Evolutionary conservation across 2,888 invertebrate species (phyloP), one percentile per base, ranked within the genome.

Genomic region (Aelia acuminata): DNA sequence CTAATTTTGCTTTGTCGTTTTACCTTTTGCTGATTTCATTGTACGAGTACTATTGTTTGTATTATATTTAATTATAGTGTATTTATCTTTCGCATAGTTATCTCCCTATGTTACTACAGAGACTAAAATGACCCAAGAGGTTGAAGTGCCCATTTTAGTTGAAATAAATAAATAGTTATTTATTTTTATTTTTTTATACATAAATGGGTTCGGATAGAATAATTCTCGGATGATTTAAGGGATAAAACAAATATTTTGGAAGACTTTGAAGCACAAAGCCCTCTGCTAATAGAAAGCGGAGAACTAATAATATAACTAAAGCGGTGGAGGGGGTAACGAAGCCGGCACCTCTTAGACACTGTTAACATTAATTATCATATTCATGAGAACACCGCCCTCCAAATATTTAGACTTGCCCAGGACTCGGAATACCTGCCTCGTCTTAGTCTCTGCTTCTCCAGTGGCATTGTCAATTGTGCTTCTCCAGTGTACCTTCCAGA

Each of bases 321-420:
- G 43, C 80, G 80, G 39, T 20, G 75, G 43, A 80, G 75, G 80
- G 43, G 80, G 18, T 80, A 80, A 80, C 80, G 80, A 80, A 80
- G 39, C 22, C 43, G 8, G 18, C 31, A 63, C 63, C 63, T 63
- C 63, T 63, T 80, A 80, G 80, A n/a, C 80, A 10, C 80, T 43
- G 80, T 80, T 80, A 80, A 80, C 80, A 80, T 43, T 80, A 80
- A 80, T 80, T 80, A 80, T 43, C 80, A 80, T 80, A 80, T 80
- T 80, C 80, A 80, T 80, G 80, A 80, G 80, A 43, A 43, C 80
- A 43, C 43, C 39, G 43, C 80, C 80, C 43, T 80, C 43, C 80
- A 80, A 80, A 80, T 80, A 80, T 80, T 80, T 80, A 80, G 80
- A 80, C 80, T 80, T 80, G 22, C 4, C 43, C 11, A 39, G 80